Base-by-base conservation (phyloP, 2,797 vertebrate genomes). In the Bradypus variegatus region DNA sequence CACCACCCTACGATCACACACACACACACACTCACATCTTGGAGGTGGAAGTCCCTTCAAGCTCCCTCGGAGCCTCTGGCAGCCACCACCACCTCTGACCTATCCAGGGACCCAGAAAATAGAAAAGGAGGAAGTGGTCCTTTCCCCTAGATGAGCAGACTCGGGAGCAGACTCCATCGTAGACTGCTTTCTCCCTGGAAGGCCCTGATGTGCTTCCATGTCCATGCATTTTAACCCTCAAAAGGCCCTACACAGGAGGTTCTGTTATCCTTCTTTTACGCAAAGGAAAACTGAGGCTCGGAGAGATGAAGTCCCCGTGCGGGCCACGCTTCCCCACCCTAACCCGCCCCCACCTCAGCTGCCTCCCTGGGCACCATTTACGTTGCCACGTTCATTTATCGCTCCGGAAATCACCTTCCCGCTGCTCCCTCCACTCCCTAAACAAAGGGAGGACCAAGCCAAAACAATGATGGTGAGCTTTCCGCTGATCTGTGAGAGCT, bases 401-500 rank as follows among this genome's bases (percentile, higher is more conserved):
- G 45, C 77, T 70, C 76, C 62, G 95, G 91, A 90, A 93, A 83
- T 62, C 84, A 81, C 83, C 83, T 82, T 90, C 65, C 58, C 77
- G 67, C 81, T 82, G 58, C 18, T 64, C 36, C 62, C 87, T 86
- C 60, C 67, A 45, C 75, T 93, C 62, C 83, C 92, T 58, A 78
- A 75, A 65, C 79, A 84, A 89, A 91, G 89, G 58, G 82, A 67
- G 86, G 81, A 65, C 64, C 78, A 75, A 91, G 70, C 73, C 60
- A 65, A 90, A 87, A 29, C 87, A 90, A 25, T 8, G 3, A 31
- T 19, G 64, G 73, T 33, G 76, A 86, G 62, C 78, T 72, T 95
- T 86, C 73, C 36, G 8, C 62, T 94, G 93, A 93, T 70, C 90
- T 85, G 90, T 91, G 88, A 91, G 82, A 58, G 86, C 82, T 36